A percentile compares a stretch with the other conserved stretches of the same genome.
Evolutionary conservation across 2,113 vertebrate species (phyloP).

Genomic region (Phyllostomus discolor): DNA sequence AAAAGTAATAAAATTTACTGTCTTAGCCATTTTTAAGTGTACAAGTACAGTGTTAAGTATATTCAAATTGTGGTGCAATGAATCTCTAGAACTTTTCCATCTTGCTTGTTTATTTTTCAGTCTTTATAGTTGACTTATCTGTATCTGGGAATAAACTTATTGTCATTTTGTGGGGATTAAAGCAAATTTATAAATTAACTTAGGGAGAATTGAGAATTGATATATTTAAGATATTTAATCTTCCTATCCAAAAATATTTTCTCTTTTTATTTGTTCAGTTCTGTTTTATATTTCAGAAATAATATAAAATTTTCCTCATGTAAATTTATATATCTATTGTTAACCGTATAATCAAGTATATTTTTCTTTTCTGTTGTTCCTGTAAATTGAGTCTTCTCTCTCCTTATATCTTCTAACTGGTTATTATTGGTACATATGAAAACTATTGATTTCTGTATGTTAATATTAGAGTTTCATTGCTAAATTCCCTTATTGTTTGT

Average conservation of each 20-base stretch:
- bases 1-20: not conserved
- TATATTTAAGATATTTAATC: not conserved
- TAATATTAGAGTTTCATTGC: not conserved
- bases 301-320: not conserved
- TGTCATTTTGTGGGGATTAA: not conserved
- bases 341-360: not conserved
- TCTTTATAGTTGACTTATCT: not conserved
- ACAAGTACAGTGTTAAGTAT: not conserved
- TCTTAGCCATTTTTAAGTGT: not conserved
- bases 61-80: not conserved
- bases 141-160: not conserved
- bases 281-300: not conserved
- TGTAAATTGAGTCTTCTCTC: not conserved
- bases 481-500: not conserved
- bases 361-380: not conserved
- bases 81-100: not conserved
- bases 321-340: not conserved
- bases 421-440: not conserved
- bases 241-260: not conserved
- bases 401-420: not conserved
- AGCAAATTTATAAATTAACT: not conserved
- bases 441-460: not conserved
- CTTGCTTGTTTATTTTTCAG: not conserved
- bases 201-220: not conserved
- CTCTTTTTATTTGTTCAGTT: not conserved